Base-by-base conservation (phyloP, 2,113 vertebrate species). In the Lepisosteus osseus region DNA sequence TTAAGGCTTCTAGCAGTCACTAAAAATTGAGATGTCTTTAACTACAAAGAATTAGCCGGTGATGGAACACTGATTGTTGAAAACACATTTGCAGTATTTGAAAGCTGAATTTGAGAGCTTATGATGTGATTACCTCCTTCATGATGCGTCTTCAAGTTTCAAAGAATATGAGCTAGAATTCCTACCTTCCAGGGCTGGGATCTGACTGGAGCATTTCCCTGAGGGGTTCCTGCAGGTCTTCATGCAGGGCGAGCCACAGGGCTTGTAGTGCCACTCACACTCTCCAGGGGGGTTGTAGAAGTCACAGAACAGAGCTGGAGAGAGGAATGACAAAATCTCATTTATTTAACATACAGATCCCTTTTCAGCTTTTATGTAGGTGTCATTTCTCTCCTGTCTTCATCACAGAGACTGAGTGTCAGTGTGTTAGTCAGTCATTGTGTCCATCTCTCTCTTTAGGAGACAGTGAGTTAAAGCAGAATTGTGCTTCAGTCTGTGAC, bases 211-310 rank as follows among this genome's bases (percentile, higher is more conserved):
- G 76, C 96, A 98, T 3, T 77, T 89, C 65, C 94, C 96, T 0
- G 82, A 82, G 7, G 94, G 94, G 77, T 97, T 97, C 67, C 80
- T 92, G 79, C 97, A 98, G 40, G 97, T 97, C 78, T 94, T 93
- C 90, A 97, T 86, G 72, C 95, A 97, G 55, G 90, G 89, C 3
- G 90, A 88, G 54, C 96, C 96, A 68, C 97, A 98, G 0, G 96
- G 89, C 71, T 92, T 92, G 81, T 98, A 98, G 76, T 98, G 95
- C 97, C 97, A 99, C 72, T 94, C 93, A 67, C 97, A 99, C 71
- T 80, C 88, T 14, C 84, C 94, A 51, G 89, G 72, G 0, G 87
- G 80, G 70, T 98, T 98, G 85, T 97, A 98, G 84, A 94, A 98
- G 78, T 98, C 96, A 7, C 97, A 99, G 86, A 98, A 98, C 14